Percentiles rank a stretch among this genome's conserved stretches.
These are phyloP conservation scores for Lasioglossum villosulum DNA, from an alignment of 2,888 invertebrate species.

Conservation along the genomic window DNA sequence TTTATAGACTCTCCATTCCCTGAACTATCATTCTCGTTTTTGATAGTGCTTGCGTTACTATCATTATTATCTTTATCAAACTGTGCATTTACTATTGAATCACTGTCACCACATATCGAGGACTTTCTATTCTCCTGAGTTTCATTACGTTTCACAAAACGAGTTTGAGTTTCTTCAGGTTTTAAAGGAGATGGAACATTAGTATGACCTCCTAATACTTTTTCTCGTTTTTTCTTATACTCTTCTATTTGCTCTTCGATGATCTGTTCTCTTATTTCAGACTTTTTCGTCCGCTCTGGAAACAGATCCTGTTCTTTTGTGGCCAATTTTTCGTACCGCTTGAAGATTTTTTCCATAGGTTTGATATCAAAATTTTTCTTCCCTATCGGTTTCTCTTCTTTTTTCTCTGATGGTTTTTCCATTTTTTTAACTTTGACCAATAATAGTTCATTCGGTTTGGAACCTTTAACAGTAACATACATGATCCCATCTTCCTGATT, in stretches of 20 bases:
- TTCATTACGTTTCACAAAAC: constrained; percentile 57
- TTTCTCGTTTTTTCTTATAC: constrained; percentile 81
- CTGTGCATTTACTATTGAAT: constrained; percentile 24
- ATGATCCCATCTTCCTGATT: constrained; percentile 81
- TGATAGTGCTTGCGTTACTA: constrained; percentile 14
- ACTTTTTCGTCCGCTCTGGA: constrained; percentile 71
- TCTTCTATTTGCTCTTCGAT: constrained; percentile 83
- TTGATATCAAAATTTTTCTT: constrained; percentile 69
- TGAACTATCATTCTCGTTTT: constrained; percentile 44
- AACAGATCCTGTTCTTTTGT: constrained; percentile 75
- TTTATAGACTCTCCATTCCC: constrained; percentile 39
- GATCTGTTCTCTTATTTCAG: constrained; percentile 77
- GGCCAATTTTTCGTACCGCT: constrained; percentile 70
- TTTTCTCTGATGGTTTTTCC: constrained; percentile 70
- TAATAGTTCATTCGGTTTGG: constrained; percentile 82
- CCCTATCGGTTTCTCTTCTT: constrained; percentile 56
- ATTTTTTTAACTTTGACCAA: constrained; percentile 80
- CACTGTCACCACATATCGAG: constrained; percentile 12
- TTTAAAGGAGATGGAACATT: constrained; percentile 55
- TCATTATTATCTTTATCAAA: constrained; percentile 45
- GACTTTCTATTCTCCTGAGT: constrained; percentile 48
- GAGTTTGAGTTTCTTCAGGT: constrained; percentile 62
- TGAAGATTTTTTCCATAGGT: constrained; percentile 73
- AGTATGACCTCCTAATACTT: constrained; percentile 76
- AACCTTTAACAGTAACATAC: constrained; percentile 83